These are phyloP conservation scores for Ametastegia equiseti DNA, from an alignment of 2,888 invertebrate genomes.

Conservation along the genomic window DNA sequence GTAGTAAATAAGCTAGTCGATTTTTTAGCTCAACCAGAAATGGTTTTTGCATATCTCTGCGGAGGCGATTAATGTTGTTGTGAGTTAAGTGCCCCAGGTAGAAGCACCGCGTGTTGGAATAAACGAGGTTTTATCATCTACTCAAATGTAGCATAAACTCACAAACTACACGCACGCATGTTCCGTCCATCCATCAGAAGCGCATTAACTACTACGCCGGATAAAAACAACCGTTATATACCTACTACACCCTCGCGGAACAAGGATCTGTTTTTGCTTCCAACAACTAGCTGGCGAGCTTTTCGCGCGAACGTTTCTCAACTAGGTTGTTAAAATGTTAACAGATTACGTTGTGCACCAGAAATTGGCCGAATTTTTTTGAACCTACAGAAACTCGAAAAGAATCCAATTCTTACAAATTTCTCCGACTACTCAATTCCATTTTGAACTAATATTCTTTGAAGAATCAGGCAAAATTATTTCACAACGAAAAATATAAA, in stretches of 20 bases:
- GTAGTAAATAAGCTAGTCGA: neutral
- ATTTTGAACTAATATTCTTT: no score
- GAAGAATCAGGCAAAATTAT: no score
- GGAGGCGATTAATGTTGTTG: neutral
- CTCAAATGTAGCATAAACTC: neutral
- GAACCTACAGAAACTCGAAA: neutral
- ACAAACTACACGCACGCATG: neutral
- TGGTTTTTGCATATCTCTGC: neutral
- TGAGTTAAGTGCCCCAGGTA: neutral
- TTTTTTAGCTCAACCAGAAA: neutral
- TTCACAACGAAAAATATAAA: neutral
- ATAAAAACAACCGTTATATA: slow-evolving; percentile 3
- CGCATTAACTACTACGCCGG: neutral
- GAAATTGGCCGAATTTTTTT: neutral
- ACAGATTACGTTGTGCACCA: neutral
- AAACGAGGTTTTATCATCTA: slow-evolving; percentile 26
- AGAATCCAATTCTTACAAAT: no score
- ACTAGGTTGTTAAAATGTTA: neutral
- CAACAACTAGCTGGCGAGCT: neutral
- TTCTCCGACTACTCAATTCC: no score
- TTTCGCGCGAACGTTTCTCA: neutral
- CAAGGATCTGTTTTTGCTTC: neutral
- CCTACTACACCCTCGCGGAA: neutral
- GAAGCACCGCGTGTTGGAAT: neutral
- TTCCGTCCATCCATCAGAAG: slow-evolving; percentile 15